phyloP scores from a whole-genome alignment of 1,140 invertebrate species.

The Drosophila murphyi region DNA sequence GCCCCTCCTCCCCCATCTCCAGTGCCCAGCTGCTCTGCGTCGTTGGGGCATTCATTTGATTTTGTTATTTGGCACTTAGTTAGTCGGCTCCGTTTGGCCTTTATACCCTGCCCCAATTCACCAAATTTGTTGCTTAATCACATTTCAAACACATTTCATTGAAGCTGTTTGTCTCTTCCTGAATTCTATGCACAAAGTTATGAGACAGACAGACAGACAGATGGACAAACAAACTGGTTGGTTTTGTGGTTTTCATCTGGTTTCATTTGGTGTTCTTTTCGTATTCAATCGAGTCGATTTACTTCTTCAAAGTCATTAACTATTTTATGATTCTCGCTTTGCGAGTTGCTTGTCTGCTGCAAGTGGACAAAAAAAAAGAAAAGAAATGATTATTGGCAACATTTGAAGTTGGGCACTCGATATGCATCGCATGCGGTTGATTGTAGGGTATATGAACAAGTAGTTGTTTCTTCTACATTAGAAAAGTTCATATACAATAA shows the following conservation, averaged over 20 bases:
- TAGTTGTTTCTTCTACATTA: not conserved
- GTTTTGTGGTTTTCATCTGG: too few species aligned
- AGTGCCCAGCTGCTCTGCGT: constrained; percentile 5
- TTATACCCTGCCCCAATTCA: constrained; percentile 13
- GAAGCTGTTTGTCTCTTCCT: not conserved
- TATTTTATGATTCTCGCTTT: too few species aligned
- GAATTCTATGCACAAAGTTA: too few species aligned
- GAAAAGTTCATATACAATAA: constrained; percentile 59
- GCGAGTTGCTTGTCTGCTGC: too few species aligned
- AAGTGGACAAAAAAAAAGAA: too few species aligned
- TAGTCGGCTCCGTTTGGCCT: constrained; percentile 28
- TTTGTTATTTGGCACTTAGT: constrained; percentile 69
- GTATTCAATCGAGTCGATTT: too few species aligned
- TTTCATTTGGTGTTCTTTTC: too few species aligned
- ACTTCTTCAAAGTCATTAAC: too few species aligned
- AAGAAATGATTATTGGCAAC: too few species aligned
- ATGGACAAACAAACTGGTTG: too few species aligned
- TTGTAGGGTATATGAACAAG: constrained; percentile 1
- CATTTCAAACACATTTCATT: constrained; percentile 2
- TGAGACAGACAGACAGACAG: too few species aligned
- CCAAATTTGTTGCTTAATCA: constrained; percentile 24
- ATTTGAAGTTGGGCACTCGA: too few species aligned
- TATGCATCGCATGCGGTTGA: not conserved
- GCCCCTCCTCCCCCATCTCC: not conserved
- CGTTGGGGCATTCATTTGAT: constrained; percentile 56